Evolutionary conservation across 2,797 vertebrate genomes (phyloP).

Genomic region (Gobio occitaniae): DNA sequence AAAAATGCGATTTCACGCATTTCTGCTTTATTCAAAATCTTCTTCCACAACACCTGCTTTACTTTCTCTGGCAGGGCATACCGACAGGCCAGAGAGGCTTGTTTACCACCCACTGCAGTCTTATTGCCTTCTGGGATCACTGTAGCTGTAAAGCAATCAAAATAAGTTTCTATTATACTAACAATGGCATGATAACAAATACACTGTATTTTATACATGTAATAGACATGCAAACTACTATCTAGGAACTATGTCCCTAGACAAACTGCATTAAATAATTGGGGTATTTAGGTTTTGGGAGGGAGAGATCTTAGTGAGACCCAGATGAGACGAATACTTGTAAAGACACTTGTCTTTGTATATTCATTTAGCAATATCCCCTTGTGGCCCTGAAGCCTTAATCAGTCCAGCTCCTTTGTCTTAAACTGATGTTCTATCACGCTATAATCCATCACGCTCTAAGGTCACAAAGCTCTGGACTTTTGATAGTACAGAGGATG

Average conservation of each 20-base stretch:
- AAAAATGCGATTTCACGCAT: conserved; percentile 73
- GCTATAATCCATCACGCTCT: not conserved
- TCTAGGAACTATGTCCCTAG: not conserved
- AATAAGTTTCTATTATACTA: not conserved
- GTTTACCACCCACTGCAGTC: conserved; percentile 79
- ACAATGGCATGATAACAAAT: not conserved
- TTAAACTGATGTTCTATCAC: not conserved
- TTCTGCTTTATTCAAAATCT: conserved; percentile 58
- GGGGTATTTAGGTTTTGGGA: not conserved
- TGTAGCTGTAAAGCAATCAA: conserved; percentile 64
- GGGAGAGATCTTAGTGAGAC: not conserved
- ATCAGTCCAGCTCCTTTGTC: not conserved
- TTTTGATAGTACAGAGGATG: not conserved
- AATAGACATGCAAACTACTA: not conserved
- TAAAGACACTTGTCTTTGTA: not conserved
- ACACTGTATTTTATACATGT: not conserved
- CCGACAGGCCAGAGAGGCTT: conserved; percentile 71
- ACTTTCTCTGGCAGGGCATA: conserved; percentile 81
- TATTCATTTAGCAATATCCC: not conserved
- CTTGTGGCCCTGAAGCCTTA: not conserved
- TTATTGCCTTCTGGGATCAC: conserved; percentile 72
- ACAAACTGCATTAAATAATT: not conserved
- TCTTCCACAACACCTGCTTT: conserved; percentile 74
- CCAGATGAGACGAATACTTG: not conserved
- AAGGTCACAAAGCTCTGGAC: not conserved